Percentiles rank a stretch among this genome's conserved stretches.
Conservation (phyloP, 2,797 vertebrate genomes). For the Helarctos malayanus region DNA sequence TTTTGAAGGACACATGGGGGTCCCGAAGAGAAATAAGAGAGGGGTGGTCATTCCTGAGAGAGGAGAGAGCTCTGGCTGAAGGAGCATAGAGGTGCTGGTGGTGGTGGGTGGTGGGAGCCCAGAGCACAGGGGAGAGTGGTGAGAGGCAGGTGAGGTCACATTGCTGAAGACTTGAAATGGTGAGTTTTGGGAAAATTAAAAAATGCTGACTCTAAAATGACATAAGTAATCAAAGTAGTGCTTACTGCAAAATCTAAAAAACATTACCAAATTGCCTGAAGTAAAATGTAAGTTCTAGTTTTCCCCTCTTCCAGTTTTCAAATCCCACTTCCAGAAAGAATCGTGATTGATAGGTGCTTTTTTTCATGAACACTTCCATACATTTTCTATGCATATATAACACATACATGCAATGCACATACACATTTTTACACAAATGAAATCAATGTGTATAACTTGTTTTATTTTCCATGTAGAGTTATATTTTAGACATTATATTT, state of each 20-base stretch:
- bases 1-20: neutral
- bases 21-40: neutral
- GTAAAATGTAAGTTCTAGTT: conserved; percentile 9
- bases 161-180: neutral
- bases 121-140: accelerated
- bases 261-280: neutral
- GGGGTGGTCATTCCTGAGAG: neutral
- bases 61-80: neutral
- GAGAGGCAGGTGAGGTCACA: neutral
- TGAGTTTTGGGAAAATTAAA: neutral
- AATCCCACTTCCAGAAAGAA: neutral
- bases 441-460: neutral
- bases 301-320: neutral
- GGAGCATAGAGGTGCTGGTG: neutral
- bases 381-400: neutral
- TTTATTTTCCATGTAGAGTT: conserved; percentile 5
- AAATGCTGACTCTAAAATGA: conserved; percentile 30
- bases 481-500: conserved; percentile 37
- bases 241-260: conserved; percentile 19
- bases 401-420: neutral
- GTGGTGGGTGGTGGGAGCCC: neutral
- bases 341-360: accelerated
- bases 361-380: neutral
- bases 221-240: neutral
- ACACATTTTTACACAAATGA: neutral